phyloP scores from a whole-genome alignment of 2,797 vertebrate genomes.

The Squalus acanthias region DNA sequence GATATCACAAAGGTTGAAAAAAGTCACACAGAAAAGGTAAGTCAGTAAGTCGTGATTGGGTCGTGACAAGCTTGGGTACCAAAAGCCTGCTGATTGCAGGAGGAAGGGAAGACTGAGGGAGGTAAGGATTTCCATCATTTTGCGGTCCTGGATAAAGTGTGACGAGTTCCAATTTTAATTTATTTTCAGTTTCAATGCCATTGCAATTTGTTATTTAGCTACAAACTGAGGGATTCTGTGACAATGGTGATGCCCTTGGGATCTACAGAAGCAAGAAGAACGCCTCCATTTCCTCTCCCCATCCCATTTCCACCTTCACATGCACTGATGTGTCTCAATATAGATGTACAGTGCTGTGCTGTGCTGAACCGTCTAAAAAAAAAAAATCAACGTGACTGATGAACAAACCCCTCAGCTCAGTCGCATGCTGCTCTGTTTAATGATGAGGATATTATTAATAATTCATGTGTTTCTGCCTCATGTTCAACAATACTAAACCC shows the following conservation, averaged over 20 bases:
- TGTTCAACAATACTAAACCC: constrained; percentile 5
- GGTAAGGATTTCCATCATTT: background rate
- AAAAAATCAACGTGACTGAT: background rate
- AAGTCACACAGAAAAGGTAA: background rate
- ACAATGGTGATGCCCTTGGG: background rate
- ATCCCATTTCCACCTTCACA: background rate
- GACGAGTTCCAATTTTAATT: background rate
- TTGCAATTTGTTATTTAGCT: background rate
- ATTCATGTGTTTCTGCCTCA: background rate
- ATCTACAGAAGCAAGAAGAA: background rate
- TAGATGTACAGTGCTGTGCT: too few relatives aligned
- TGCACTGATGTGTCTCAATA: background rate
- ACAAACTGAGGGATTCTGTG: background rate
- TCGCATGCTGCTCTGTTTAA: background rate
- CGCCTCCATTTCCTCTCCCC: background rate
- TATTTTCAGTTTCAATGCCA: background rate
- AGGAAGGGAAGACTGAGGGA: background rate
- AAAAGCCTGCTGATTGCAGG: background rate
- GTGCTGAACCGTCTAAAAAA: background rate
- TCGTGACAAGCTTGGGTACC: background rate
- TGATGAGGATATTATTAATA: constrained; percentile 25
- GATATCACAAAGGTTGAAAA: background rate
- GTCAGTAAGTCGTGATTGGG: too few relatives aligned
- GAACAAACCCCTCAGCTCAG: background rate
- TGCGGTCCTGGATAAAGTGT: background rate